These are phyloP conservation scores for Drosophila barbarae DNA, from an alignment of 2,888 invertebrate genomes.

Conservation along the genomic window DNA sequence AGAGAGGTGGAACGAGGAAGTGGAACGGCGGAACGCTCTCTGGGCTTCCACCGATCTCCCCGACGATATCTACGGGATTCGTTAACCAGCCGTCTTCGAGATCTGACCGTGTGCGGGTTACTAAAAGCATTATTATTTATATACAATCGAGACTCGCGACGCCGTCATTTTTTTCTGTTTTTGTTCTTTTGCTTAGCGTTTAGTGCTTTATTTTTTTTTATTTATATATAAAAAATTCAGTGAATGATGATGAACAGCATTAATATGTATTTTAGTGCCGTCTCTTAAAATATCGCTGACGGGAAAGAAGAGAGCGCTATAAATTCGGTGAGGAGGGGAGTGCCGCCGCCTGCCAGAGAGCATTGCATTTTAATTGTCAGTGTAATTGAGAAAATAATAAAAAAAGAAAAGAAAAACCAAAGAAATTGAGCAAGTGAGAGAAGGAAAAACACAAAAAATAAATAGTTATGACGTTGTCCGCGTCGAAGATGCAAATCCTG, in stretches of 20 bases:
- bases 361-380: constrained; percentile 4
- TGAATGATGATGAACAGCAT: constrained; percentile 49
- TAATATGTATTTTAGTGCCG: constrained; percentile 55
- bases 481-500: not conserved
- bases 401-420: not conserved
- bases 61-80: not conserved
- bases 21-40: not conserved
- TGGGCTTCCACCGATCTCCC: constrained; percentile 4
- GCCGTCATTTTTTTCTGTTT: not conserved
- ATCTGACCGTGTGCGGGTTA: not conserved
- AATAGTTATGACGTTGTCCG: not conserved
- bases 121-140: constrained; percentile 1
- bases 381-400: constrained; percentile 3
- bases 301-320: not conserved
- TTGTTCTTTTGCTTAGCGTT: constrained; percentile 14
- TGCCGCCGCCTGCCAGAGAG: not conserved
- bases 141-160: constrained; percentile 13
- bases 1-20: not conserved
- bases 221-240: constrained; percentile 44
- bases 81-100: constrained; percentile 1
- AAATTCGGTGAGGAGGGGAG: not conserved
- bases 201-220: constrained; percentile 11
- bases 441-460: not conserved
- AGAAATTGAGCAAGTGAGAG: constrained; percentile 4
- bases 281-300: constrained; percentile 25